Percentiles rank a stretch among this genome's conserved stretches.
phyloP scores from a whole-genome alignment of 2,797 vertebrate genomes.

The Urocyon cinereoargenteus region DNA sequence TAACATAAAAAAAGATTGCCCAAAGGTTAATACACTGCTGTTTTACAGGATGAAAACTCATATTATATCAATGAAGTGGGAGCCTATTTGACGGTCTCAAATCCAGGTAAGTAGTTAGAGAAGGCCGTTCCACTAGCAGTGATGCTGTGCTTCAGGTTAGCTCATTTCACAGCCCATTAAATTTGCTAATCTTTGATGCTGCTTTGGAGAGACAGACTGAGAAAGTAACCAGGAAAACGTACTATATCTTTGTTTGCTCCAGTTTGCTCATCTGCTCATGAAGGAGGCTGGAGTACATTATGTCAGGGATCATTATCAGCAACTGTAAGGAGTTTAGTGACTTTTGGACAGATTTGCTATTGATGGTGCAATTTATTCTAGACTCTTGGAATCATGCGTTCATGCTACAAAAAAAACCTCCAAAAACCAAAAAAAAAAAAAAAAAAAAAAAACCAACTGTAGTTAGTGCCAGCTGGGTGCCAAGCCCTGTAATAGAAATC shows the following conservation, averaged over 20 bases:
- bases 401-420: not conserved
- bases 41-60: constrained; percentile 84
- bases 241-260: not conserved
- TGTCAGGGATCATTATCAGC: not conserved
- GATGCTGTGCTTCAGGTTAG: not conserved
- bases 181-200: not conserved
- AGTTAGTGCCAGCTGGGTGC: not conserved
- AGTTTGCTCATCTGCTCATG: not conserved
- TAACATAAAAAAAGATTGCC: not conserved
- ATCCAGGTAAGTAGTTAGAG: constrained; percentile 87
- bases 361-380: not conserved
- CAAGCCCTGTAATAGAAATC: not conserved
- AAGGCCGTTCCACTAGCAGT: constrained; percentile 63
- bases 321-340: not conserved
- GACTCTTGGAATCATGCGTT: not conserved
- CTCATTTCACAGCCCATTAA: not conserved
- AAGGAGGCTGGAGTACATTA: not conserved
- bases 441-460: no score
- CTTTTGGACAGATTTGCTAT: constrained; percentile 22
- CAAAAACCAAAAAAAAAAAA: no score
- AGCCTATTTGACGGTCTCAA: constrained; percentile 84
- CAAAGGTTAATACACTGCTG: constrained; percentile 6
- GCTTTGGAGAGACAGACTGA: not conserved
- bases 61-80: constrained; percentile 88
- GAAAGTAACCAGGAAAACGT: not conserved